These are phyloP conservation scores for Xylophagus ater DNA, from an alignment of 2,888 invertebrate species.

Conservation along the genomic window DNA sequence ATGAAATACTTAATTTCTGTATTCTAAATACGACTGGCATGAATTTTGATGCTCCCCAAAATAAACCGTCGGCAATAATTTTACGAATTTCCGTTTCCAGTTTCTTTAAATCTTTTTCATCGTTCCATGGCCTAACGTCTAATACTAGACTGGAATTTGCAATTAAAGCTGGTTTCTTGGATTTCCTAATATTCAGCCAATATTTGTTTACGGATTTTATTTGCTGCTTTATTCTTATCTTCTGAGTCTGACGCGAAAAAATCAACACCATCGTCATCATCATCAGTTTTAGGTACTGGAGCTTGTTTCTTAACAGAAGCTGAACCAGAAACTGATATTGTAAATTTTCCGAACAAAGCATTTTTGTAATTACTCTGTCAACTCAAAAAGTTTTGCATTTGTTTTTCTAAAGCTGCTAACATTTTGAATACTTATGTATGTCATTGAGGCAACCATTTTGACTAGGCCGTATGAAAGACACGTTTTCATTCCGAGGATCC, in stretches of 20 bases:
- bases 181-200: conserved; percentile 82
- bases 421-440: conserved; percentile 46
- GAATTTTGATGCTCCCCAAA: conserved; percentile 90
- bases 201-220: conserved; percentile 70
- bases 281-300: conserved; percentile 29
- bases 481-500: too few relatives aligned
- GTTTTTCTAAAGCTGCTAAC: conserved; percentile 46
- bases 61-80: conserved; percentile 70
- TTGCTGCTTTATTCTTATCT: conserved; percentile 60
- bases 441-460: too few relatives aligned
- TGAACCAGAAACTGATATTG: conserved; percentile 3
- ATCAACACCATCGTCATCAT: conserved; percentile 67
- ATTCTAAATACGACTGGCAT: conserved; percentile 89
- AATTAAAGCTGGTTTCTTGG: conserved; percentile 79
- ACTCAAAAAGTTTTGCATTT: conserved; percentile 43
- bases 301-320: conserved; percentile 9
- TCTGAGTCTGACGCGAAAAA: conserved; percentile 74
- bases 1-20: conserved; percentile 80
- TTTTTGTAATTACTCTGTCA: conserved; percentile 31
- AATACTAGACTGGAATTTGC: conserved; percentile 92
- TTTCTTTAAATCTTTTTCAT: conserved; percentile 82
- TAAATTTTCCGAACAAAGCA: conserved; percentile 22
- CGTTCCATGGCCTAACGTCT: conserved; percentile 86
- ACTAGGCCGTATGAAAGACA: too few relatives aligned
- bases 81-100: conserved; percentile 72